Evolutionary conservation across 2,888 invertebrate species (phyloP).

Genomic region (Therioaphis trifolii): DNA sequence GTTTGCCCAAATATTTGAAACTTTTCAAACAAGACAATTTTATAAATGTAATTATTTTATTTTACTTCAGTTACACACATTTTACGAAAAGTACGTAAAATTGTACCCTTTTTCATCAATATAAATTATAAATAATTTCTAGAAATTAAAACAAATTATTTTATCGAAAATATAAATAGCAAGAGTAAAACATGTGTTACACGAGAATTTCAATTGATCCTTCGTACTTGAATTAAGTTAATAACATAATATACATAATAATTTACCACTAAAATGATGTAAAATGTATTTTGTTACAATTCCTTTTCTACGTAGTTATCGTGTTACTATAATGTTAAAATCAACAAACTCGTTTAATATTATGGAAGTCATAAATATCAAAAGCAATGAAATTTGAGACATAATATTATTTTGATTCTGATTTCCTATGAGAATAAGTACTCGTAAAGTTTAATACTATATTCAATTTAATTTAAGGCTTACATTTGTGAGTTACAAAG

Average conservation of each 20-base stretch:
- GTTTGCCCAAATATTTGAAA: slow-evolving; percentile 54
- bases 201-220: background rate
- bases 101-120: background rate
- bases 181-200: slow-evolving; percentile 12
- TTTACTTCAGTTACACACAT: background rate
- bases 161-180: background rate
- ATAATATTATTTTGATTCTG: background rate
- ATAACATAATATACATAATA: slow-evolving; percentile 2
- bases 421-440: background rate
- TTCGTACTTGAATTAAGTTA: background rate
- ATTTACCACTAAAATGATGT: background rate
- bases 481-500: background rate
- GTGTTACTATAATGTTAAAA: background rate
- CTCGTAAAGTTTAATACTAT: background rate
- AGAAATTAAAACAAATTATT: background rate
- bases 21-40: slow-evolving; percentile 50
- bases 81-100: background rate
- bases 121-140: no score
- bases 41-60: background rate
- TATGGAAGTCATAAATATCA: background rate
- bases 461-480: background rate
- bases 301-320: background rate
- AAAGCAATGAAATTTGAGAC: background rate
- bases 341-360: background rate
- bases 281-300: background rate